Evolutionary conservation across 2,888 invertebrate genomes (phyloP).

Genomic region (Norana najaformis): DNA sequence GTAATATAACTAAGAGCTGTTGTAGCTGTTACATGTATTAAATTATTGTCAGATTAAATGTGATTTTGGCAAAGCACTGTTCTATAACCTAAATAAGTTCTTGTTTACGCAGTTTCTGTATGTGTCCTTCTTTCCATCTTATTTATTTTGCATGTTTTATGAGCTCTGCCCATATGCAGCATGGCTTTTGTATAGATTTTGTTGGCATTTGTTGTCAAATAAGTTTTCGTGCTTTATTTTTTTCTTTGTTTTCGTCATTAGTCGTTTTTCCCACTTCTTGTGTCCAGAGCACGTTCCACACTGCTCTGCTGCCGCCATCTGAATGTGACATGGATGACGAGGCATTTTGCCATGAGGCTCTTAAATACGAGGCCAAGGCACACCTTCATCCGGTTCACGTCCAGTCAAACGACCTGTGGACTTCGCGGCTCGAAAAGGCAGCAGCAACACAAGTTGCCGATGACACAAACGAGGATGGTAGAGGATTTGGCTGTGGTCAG

Average conservation of each 20-base stretch:
- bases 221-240: constrained; percentile 25
- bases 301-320: not conserved
- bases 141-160: not conserved
- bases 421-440: not conserved
- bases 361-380: not conserved
- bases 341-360: not conserved
- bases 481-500: not conserved
- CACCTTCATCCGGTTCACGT: constrained; percentile 16
- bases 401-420: constrained; percentile 7
- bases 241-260: constrained; percentile 15
- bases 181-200: constrained; percentile 14
- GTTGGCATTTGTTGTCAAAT: constrained; percentile 21
- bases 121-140: not conserved
- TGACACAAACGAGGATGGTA: not conserved
- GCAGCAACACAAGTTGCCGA: not conserved
- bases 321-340: not conserved
- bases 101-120: not conserved
- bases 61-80: not conserved
- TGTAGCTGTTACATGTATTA: constrained; percentile 5
- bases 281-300: constrained; percentile 15
- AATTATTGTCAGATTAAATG: not conserved
- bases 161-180: not conserved
- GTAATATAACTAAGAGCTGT: not conserved
- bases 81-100: not conserved
- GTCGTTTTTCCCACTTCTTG: constrained; percentile 25